A percentile compares a stretch with the other conserved stretches of the same genome.
These are phyloP conservation scores for Dysmachus trigonus DNA, from an alignment of 2,888 invertebrate species.

Conservation along the genomic window DNA sequence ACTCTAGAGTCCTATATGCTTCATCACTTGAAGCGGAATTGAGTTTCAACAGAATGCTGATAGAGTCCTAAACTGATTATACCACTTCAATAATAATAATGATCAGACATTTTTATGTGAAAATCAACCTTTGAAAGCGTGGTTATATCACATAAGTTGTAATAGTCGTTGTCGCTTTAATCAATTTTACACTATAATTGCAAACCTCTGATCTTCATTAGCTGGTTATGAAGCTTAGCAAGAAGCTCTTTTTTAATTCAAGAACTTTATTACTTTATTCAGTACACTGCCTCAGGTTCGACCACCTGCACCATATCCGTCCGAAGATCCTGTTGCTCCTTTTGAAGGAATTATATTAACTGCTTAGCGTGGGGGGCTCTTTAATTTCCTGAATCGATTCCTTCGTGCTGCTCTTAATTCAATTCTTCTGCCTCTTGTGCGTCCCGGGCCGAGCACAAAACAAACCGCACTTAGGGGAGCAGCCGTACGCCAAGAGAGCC, in stretches of 20 bases:
- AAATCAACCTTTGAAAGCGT: too few relatives aligned
- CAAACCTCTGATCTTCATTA: background rate
- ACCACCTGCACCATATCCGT: background rate
- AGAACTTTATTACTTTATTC: background rate
- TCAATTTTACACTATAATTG: too few relatives aligned
- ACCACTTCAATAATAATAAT: too few relatives aligned
- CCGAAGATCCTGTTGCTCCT: background rate
- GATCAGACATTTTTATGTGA: too few relatives aligned
- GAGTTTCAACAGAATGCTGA: too few relatives aligned
- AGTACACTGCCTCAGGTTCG: background rate
- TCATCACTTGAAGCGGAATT: too few relatives aligned
- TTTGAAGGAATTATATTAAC: background rate
- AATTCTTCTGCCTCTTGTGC: conserved; percentile 29
- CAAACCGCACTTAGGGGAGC: background rate
- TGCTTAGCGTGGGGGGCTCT: background rate
- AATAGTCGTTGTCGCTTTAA: too few relatives aligned
- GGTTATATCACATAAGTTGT: too few relatives aligned
- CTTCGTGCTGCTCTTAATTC: background rate
- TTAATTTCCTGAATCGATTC: conserved; percentile 39
- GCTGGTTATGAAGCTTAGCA: background rate
- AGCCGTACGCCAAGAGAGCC: background rate
- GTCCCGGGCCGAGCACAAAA: background rate
- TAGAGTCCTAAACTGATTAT: too few relatives aligned
- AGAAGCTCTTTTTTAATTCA: background rate
- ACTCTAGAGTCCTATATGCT: too few relatives aligned